A percentile compares a stretch with the other conserved stretches of the same genome.
Conservation (phyloP, 2,888 invertebrate species). For the Rosalia funebris region DNA sequence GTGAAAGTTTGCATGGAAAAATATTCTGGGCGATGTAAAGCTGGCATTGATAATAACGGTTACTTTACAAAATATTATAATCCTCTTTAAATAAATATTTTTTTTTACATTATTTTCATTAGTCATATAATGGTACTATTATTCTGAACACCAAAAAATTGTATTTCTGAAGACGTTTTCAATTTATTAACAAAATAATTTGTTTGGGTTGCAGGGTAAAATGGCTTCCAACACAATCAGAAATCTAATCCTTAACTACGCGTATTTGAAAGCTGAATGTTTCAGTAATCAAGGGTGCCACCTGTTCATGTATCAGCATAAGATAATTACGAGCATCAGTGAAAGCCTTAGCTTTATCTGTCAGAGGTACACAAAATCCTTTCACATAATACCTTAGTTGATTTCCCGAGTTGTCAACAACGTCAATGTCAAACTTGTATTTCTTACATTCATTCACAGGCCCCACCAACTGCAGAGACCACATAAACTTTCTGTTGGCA, state of each 20-base stretch:
- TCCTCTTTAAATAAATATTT: no score
- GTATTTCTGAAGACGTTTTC: no score
- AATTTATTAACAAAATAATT: no score
- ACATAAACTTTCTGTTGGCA: constrained; percentile 45
- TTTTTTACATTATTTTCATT: no score
- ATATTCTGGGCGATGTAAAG: no score
- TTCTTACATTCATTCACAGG: constrained; percentile 43
- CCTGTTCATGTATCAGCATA: constrained; percentile 36
- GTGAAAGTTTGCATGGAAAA: no score
- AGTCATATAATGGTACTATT: no score
- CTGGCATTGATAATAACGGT: no score
- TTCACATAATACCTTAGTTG: constrained; percentile 44
- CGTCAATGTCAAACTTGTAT: constrained; percentile 55
- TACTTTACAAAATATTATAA: no score
- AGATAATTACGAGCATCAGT: constrained; percentile 28
- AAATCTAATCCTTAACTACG: constrained; percentile 35
- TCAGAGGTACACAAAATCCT: constrained; percentile 38
- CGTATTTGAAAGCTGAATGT: constrained; percentile 36
- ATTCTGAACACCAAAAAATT: no score
- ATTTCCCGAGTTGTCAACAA: constrained; percentile 49
- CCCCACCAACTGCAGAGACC: constrained; percentile 53
- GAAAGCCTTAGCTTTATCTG: constrained; percentile 34
- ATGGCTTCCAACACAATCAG: no score
- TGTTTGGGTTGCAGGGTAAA: no score
- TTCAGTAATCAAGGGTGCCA: constrained; percentile 34